Base-by-base conservation (phyloP, 2,113 vertebrate genomes). In the Megaceryle maxima region DNA sequence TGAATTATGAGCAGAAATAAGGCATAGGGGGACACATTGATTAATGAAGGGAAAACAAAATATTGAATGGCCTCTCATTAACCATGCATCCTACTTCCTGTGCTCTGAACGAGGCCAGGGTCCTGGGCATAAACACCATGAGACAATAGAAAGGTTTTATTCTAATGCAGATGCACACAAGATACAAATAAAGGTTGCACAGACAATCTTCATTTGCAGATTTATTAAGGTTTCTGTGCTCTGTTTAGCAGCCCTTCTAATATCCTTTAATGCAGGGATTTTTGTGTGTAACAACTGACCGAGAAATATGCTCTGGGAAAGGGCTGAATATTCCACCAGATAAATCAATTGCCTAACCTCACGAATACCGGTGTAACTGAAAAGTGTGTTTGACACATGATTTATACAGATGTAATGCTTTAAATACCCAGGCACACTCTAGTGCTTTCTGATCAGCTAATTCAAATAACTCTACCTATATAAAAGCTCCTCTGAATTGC, bases 1-100 rank as follows among this genome's bases (percentile, higher is more conserved):
- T 72, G 94, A 96, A 94, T 92, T 92, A 56, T 3, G 18, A 92
- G 67, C 43, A 94, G 84, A 94, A 95, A 76, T 82, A 95, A 96
- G 69, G 44, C 89, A 85, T 41, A 79, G 62, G 91, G 87, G 87
- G 77, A 95, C 62, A 82, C 74, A 87, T 11, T 92, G 96, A 95
- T 96, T 91, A 97, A 95, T 94, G 91, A 89, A 95, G 85, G 86
- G 78, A 91, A 94, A 97, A 94, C 95, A 91, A 92, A 91, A 87
- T 89, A 91, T 48, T 82, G 91, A 89, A 92, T 66, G 91, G 93
- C 51, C 84, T 81, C 91, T 94, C 91, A 84, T 96, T 94, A 95
- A 92, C 26, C 10, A 29, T 91, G 93, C 81, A 89, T 79, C 84
- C 56, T 33, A 35, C 51, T 79, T 60, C 94, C 44, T 68, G 53